Base-by-base conservation (phyloP, 1,140 invertebrate species). In the Ditylenchus dipsaci region DNA sequence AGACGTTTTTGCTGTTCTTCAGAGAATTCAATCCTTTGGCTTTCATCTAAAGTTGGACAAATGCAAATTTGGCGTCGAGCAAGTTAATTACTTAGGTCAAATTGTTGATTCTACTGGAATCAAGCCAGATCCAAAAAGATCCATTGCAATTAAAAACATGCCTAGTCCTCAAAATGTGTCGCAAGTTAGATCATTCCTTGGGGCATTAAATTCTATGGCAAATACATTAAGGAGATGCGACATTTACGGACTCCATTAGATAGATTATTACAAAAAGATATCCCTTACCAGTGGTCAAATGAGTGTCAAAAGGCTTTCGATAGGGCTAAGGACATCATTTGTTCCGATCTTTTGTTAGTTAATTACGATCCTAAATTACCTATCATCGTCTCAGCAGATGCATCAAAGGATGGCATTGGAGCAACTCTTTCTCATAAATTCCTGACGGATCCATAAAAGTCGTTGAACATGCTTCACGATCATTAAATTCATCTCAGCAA, bases 341-440 rank as follows among this genome's bases (percentile, higher is more conserved):
- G 72, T 27, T 71, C 74, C 23, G 47, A 71, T 27, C 33, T 63
- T 59, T 68, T 82, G 8, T 67, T 84, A n/a, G 74, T 73, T 1
- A 77, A 82, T 65, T 86, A 82, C 69, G 80, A 86, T 49, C 74
- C 79, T 23, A 66, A 76, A 9, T 72, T 74, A 60, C 68, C 76
- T 26, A 58, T 86, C 9, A 70, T 83, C 9, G 43, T 87, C 27
- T 76, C 84, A n/a, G 83, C 83, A 27, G 86, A 87, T 78, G 85
- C 85, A 23, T 84, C 80, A 58, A 66, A 76, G 1, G 83, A 83
- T 74, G 86, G 84, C 17, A 72, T 87, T 1, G 85, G 85, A 0
- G 82, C 82, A 5, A 79, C 86, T 9, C 68, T 88, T 0, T 81
- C 81, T 1, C 86, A 88, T 68, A 70, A 57, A 0, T 74, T 81